Evolutionary conservation across 2,888 invertebrate genomes (phyloP), one percentile per base, ranked within the genome.

Genomic region (Dryobotodes eremita): DNA sequence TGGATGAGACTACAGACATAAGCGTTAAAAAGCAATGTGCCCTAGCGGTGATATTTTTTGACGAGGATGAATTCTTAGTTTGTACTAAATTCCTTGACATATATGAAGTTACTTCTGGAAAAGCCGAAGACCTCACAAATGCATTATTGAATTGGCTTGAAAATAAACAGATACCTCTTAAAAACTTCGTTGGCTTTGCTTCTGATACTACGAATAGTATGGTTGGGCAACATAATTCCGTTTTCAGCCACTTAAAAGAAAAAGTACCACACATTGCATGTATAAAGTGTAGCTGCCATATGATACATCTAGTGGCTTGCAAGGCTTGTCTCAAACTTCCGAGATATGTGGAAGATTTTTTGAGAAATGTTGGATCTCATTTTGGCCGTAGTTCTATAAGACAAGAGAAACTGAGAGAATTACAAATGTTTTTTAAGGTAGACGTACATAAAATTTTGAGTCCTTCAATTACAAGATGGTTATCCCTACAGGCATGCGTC

Each of bases 151-250:
- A n/a, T n/a, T n/a, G n/a, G n/a, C n/a, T n/a, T 55, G 8, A 69
- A 69, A 23, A 53, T 13, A 13, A 23, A 3, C 50, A 69, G 15
- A 70, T 70, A 42, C 42, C 55, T 2, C 42, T 70, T 17, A 57
- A 71, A 26, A 42, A 71, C 6, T 20, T 66, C 20, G 42, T 70
- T 36, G 55, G 55, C 55, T 70, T 71, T n/a, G 57, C 70, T 1
- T 71, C 57, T 0, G 57, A 71, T 20, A 70, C 70, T n/a, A 70
- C 70, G 4, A 42, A 71, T n/a, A 71, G 70, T 20, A 71, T 57
- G 70, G 70, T 76, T 65, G 70, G 70, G 11, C 2, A n/a, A 26
- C 50, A 70, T 4, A 8, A 55, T 8, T 70, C 42, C 17, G 70
- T 71, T 5, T 69, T 53, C 10, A 53, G 15, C 20, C 50, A 69